phyloP scores from a whole-genome alignment of 2,888 invertebrate species.

The Clunio marinus region DNA sequence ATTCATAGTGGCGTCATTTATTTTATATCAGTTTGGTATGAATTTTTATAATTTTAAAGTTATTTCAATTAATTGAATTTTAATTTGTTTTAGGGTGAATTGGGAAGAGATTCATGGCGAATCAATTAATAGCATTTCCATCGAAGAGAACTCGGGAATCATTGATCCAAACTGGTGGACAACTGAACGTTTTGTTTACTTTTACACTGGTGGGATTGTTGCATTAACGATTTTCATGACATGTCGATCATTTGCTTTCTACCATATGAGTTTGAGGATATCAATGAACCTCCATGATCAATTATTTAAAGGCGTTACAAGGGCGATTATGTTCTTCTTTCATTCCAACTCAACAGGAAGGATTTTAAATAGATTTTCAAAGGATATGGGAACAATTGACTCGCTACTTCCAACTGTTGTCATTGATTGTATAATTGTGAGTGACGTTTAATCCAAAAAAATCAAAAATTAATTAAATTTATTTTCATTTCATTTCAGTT shows the following conservation, averaged over 20 bases:
- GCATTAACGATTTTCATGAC: slow-evolving; percentile 50
- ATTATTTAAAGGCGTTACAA: slow-evolving; percentile 58
- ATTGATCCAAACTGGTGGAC: slow-evolving; percentile 46
- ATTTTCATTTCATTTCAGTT: slow-evolving; percentile 52
- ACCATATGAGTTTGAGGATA: slow-evolving; percentile 55
- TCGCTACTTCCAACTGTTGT: slow-evolving; percentile 50
- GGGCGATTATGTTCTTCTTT: slow-evolving; percentile 60
- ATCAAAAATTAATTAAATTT: too few species aligned
- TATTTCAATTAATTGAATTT: slow-evolving; percentile 5
- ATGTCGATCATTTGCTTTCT: slow-evolving; percentile 52
- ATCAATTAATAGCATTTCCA: not conserved
- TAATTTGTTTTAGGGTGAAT: slow-evolving; percentile 56
- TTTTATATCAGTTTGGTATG: slow-evolving; percentile 49
- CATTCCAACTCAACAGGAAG: slow-evolving; percentile 58
- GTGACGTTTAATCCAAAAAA: too few species aligned
- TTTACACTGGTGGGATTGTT: slow-evolving; percentile 55
- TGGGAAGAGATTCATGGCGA: slow-evolving; percentile 51
- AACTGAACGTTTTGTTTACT: slow-evolving; percentile 54
- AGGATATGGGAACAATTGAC: slow-evolving; percentile 57
- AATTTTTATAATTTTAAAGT: not conserved
- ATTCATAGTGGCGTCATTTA: slow-evolving; percentile 48
- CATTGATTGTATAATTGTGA: slow-evolving; percentile 55
- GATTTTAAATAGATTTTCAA: slow-evolving; percentile 62
- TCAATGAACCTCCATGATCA: slow-evolving; percentile 57
- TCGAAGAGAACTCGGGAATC: slow-evolving; percentile 22